Evolutionary conservation across 2,113 vertebrate genomes (phyloP).

Genomic region (Crotophaga sulcirostris): DNA sequence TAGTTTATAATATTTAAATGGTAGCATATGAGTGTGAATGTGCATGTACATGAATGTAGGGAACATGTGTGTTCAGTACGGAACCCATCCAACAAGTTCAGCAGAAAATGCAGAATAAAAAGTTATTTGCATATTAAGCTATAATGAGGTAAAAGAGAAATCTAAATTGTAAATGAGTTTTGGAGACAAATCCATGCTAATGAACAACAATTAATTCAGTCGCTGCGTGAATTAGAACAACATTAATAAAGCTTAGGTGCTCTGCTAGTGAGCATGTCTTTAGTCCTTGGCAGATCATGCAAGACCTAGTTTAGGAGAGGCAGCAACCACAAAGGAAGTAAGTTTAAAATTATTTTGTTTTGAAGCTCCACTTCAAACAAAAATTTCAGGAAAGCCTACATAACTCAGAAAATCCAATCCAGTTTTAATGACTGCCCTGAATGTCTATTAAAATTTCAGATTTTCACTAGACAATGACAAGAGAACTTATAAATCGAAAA

Average conservation of each 20-base stretch:
- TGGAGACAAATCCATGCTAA: conserved; percentile 62
- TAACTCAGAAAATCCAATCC: conserved; percentile 70
- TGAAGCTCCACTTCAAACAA: conserved; percentile 79
- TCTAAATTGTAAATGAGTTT: conserved; percentile 66
- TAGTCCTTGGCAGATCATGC: conserved; percentile 12
- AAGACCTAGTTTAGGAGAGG: conserved; percentile 48
- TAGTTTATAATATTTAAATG: conserved; percentile 35
- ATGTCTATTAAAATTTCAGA: conserved; percentile 69
- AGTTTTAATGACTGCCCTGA: conserved; percentile 82
- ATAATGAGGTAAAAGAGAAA: conserved; percentile 27
- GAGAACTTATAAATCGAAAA: conserved; percentile 52
- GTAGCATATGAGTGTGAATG: background rate
- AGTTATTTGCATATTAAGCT: conserved; percentile 33
- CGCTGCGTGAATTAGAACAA: conserved; percentile 67
- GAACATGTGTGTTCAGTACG: background rate
- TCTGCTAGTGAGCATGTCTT: conserved; percentile 41
- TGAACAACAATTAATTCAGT: conserved; percentile 68
- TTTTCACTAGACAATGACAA: conserved; percentile 71
- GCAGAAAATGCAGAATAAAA: conserved; percentile 3
- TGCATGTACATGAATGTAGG: background rate
- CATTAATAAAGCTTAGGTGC: conserved; percentile 57
- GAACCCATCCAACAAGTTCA: background rate
- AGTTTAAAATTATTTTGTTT: conserved; percentile 53
- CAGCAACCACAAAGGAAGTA: conserved; percentile 51
- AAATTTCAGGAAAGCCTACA: conserved; percentile 72